These are phyloP conservation scores for Drosophila busckii DNA, from an alignment of 1,140 invertebrate genomes.

Conservation along the genomic window DNA sequence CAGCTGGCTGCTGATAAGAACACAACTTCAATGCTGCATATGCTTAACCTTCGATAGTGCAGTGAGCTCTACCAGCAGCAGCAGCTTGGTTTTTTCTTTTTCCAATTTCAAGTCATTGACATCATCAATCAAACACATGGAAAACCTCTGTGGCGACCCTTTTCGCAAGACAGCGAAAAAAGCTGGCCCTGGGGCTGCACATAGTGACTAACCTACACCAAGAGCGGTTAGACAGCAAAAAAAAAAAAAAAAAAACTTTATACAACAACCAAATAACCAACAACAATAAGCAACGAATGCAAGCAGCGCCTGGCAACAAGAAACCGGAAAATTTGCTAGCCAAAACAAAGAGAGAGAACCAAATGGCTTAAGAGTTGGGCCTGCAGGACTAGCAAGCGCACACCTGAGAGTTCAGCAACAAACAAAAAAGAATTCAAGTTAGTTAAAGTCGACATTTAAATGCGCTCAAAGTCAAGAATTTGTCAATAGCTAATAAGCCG, in stretches of 20 bases:
- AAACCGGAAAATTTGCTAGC: slow-evolving; percentile 67
- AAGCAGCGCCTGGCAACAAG: slow-evolving; percentile 56
- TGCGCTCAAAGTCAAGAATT: no score
- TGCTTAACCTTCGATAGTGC: slow-evolving; percentile 47
- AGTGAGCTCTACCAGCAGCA: slow-evolving; percentile 11
- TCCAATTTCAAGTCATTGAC: slow-evolving; percentile 46
- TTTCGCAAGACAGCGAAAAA: slow-evolving; percentile 20
- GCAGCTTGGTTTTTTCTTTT: slow-evolving; percentile 26
- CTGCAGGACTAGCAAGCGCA: slow-evolving; percentile 36
- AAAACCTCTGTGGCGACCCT: slow-evolving; percentile 16
- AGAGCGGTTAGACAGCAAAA: slow-evolving; percentile 50
- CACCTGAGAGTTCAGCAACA: slow-evolving; percentile 31
- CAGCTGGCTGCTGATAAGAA: slow-evolving; percentile 13
- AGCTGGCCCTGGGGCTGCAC: slow-evolving; percentile 16
- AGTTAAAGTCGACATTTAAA: no score
- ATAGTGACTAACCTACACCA: slow-evolving; percentile 70
- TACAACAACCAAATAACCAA: slow-evolving; percentile 14
- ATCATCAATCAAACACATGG: slow-evolving; percentile 50
- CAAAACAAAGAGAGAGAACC: slow-evolving; percentile 61
- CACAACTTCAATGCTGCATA: slow-evolving; percentile 32
- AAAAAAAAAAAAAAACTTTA: slow-evolving; percentile 8
- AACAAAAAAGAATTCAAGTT: slow-evolving; percentile 23
- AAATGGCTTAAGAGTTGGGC: slow-evolving; percentile 34
- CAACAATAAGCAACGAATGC: slow-evolving; percentile 24
- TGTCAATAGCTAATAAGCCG: no score